A percentile compares a stretch with the other conserved stretches of the same genome.
These are phyloP conservation scores for Drosophila vallismaia DNA, from an alignment of 2,888 invertebrate genomes.

Conservation along the genomic window DNA sequence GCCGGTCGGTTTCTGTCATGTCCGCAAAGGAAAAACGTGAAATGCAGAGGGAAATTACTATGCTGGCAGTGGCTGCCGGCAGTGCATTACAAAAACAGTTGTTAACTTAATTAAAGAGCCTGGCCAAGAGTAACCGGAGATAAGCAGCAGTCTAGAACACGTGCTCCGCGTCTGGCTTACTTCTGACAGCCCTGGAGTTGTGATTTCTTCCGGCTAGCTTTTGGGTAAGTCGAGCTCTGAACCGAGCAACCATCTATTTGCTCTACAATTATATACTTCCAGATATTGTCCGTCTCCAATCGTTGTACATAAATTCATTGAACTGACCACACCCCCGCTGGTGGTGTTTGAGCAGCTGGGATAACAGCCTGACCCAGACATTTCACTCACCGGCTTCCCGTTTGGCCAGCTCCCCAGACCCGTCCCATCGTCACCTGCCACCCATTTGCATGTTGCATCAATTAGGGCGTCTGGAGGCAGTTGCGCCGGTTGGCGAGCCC, in stretches of 20 bases:
- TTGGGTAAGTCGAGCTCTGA: background rate
- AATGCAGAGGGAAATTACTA: constrained; percentile 45
- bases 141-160: constrained; percentile 33
- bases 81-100: constrained; percentile 51
- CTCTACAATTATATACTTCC: background rate
- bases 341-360: constrained; percentile 46
- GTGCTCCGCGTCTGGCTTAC: constrained; percentile 5
- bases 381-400: constrained; percentile 21
- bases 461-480: constrained; percentile 65
- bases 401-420: too few relatives aligned
- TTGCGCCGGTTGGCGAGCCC: constrained; percentile 38
- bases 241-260: background rate
- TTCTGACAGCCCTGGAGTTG: background rate
- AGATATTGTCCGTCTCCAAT: background rate
- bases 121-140: constrained; percentile 47
- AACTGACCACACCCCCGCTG: constrained; percentile 3
- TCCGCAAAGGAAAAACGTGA: constrained; percentile 47
- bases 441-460: constrained; percentile 71
- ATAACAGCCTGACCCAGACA: constrained; percentile 11
- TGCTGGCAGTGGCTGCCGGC: constrained; percentile 42
- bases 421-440: background rate
- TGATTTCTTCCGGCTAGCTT: background rate
- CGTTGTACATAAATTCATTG: background rate
- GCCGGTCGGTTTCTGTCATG: constrained; percentile 53
- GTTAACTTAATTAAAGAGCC: constrained; percentile 73